Evolutionary conservation across 2,113 vertebrate species (phyloP).

Genomic region (Muntiacus muntjak): DNA sequence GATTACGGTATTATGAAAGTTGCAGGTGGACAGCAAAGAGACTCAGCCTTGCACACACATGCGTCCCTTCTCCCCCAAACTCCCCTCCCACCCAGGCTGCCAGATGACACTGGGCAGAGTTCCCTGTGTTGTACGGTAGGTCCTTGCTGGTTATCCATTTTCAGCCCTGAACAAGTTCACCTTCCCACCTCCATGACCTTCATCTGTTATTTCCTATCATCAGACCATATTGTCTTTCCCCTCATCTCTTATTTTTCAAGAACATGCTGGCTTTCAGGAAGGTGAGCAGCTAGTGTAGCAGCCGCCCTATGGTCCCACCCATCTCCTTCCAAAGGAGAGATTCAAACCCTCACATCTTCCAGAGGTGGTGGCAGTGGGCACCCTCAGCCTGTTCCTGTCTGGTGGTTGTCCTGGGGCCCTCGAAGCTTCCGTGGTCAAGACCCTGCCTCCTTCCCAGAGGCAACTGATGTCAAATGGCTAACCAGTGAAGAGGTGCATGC

Average conservation of each 20-base stretch:
- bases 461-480: neutral
- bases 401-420: neutral
- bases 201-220: neutral
- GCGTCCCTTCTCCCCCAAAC: neutral
- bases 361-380: rapidly evolving
- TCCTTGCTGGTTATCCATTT: neutral
- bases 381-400: neutral
- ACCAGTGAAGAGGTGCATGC: neutral
- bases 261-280: neutral
- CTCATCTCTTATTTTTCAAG: neutral
- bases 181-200: neutral
- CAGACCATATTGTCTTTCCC: neutral
- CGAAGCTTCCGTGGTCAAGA: neutral
- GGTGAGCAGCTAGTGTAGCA: neutral
- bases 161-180: neutral
- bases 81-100: neutral
- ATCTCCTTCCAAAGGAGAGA: neutral
- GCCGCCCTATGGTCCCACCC: rapidly evolving
- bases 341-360: neutral
- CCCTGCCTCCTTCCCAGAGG: neutral
- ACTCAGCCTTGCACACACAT: neutral
- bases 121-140: neutral
- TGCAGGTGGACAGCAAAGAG: neutral
- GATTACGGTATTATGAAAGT: neutral
- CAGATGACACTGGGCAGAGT: neutral